phyloP scores from a whole-genome alignment of 2,888 invertebrate species.

The Lasioglossum pauxillum region DNA sequence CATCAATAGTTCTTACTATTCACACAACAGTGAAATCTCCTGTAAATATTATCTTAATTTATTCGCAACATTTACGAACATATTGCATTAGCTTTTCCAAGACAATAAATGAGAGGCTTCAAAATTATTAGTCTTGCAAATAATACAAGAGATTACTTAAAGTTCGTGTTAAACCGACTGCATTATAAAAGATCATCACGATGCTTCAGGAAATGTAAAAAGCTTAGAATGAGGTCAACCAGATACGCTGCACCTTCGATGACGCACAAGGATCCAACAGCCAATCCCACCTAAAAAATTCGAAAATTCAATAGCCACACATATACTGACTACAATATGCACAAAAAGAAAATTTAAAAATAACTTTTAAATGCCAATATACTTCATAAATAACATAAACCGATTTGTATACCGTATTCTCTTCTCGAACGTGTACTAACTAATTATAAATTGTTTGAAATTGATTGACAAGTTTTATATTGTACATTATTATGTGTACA shows the following conservation, averaged over 20 bases:
- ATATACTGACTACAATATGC: neutral
- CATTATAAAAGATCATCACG: slow-evolving; percentile 85
- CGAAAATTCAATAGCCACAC: neutral
- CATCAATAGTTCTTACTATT: neutral
- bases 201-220: slow-evolving; percentile 89
- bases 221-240: slow-evolving; percentile 91
- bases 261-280: slow-evolving; percentile 92
- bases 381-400: neutral
- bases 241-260: slow-evolving; percentile 92
- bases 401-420: neutral
- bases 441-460: too few relatives aligned
- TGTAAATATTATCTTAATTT: neutral
- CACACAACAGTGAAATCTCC: neutral
- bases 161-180: neutral
- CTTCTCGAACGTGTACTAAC: neutral
- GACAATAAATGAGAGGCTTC: neutral
- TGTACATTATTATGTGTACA: neutral
- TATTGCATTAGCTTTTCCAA: neutral
- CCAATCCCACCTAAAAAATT: slow-evolving; percentile 89
- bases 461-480: neutral
- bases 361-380: neutral
- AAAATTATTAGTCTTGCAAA: neutral
- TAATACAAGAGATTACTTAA: neutral
- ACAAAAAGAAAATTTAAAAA: neutral
- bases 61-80: neutral